These are phyloP conservation scores for Chitala chitala DNA, from an alignment of 2,113 vertebrate species.

Conservation along the genomic window DNA sequence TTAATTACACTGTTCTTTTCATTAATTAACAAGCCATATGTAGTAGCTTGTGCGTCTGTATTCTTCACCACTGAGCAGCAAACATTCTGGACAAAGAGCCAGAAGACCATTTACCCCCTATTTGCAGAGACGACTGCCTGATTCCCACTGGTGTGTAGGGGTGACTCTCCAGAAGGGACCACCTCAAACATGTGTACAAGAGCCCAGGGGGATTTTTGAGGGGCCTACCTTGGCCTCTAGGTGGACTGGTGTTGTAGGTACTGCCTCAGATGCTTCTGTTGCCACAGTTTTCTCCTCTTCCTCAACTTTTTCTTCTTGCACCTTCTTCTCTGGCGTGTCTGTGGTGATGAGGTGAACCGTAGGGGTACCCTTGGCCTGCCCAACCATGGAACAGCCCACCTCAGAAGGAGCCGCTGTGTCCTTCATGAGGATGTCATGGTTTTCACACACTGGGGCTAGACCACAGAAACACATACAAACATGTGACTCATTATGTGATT, in stretches of 20 bases:
- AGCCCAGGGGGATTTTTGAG: conserved; percentile 25
- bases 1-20: no score
- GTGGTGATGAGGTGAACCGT: conserved; percentile 88
- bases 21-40: no score
- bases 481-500: neutral
- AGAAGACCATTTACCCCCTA: no score
- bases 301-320: conserved; percentile 65
- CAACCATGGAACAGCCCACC: conserved; percentile 85
- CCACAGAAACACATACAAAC: conserved; percentile 22
- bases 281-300: conserved; percentile 47
- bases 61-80: no score
- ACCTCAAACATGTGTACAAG: neutral
- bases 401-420: conserved; percentile 84
- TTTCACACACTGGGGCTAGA: conserved; percentile 83
- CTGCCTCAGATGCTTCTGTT: conserved; percentile 56
- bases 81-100: no score
- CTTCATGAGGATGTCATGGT: conserved; percentile 83
- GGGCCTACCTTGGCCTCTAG: conserved; percentile 76
- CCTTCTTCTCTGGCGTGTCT: conserved; percentile 81
- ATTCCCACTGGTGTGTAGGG: no score
- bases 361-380: conserved; percentile 79
- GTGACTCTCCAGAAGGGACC: no score
- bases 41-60: no score
- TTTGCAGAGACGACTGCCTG: no score
- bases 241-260: conserved; percentile 53